Percentiles rank a stretch among this genome's conserved stretches.
phyloP scores from a whole-genome alignment of 2,888 invertebrate genomes.

The Choreutis nemorana region DNA sequence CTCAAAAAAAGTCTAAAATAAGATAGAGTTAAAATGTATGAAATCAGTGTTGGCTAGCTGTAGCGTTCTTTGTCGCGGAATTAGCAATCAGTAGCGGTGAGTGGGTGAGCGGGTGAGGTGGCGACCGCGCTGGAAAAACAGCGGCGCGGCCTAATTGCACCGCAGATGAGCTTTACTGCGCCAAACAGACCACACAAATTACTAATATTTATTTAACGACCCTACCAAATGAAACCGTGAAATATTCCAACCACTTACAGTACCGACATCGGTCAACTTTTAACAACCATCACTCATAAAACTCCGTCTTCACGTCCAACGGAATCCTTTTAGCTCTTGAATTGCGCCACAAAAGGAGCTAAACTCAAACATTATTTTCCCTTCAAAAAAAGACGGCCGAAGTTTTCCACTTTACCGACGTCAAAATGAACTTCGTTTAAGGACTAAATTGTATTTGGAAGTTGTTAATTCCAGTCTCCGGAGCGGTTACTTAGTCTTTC shows the following conservation, averaged over 20 bases:
- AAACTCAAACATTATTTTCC: conserved; percentile 38
- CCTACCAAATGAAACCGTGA: conserved; percentile 36
- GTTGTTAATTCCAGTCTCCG: conserved; percentile 56
- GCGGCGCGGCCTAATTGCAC: conserved; percentile 45
- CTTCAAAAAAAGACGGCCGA: conserved; percentile 35
- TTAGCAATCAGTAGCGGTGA: conserved; percentile 46
- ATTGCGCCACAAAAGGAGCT: conserved; percentile 36
- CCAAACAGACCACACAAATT: conserved; percentile 37
- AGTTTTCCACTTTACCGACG: conserved; percentile 57
- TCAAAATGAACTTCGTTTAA: conserved; percentile 55
- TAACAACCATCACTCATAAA: conserved; percentile 3
- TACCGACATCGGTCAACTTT: conserved; percentile 6
- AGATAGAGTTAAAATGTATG: too few species aligned
- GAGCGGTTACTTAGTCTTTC: conserved; percentile 58
- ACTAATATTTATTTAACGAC: conserved; percentile 43
- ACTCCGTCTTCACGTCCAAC: conserved; percentile 12
- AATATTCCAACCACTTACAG: conserved; percentile 19
- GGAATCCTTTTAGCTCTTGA: conserved; percentile 28
- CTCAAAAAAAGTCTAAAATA: too few species aligned
- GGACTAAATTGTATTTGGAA: conserved; percentile 58
- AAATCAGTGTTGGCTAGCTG: background rate
- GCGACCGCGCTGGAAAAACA: conserved; percentile 28
- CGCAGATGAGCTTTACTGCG: conserved; percentile 41
- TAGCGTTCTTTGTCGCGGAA: conserved; percentile 48
- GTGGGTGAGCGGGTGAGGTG: too few species aligned